Evolutionary conservation across 2,797 vertebrate genomes (phyloP), one percentile per base, ranked within the genome.

Genomic region (Sardinella longiceps): DNA sequence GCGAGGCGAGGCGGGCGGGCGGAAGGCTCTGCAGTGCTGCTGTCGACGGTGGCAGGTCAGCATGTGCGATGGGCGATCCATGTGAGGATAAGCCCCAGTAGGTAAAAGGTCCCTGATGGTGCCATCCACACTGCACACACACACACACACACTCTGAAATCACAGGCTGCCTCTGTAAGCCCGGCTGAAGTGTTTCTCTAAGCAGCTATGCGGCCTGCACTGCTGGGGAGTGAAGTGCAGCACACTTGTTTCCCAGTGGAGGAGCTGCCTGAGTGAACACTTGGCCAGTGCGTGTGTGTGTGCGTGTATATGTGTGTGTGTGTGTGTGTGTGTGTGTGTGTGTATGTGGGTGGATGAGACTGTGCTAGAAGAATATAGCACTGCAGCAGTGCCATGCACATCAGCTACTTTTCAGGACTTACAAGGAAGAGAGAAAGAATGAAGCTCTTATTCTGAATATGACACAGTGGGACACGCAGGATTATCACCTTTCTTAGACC

Each of bases 1-100:
- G 50, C 18, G 20, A 43, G 39, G 33, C 80, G 58, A 84, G 84
- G 84, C 84, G 74, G 51, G 58, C 85, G 53, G 56, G 74, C 84
- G 82, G 53, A 15, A n/a, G 23, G 11, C 23, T 30, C 51, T 20
- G 43, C 66, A 77, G 28, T 50, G n/a, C 15, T 48, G 2, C 39
- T 43, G 12, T 12, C 23, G 5, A 39, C 23, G 28, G 23, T 5
- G 33, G n/a, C n/a, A n/a, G 66, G 15, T 20, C 37, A 37, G 66
- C 30, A 39, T 74, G 66, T 74, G 66, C 33, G n/a, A n/a, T n/a
- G 20, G 15, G 30, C 37, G 66, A 74, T 33, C 15, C 66, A 39
- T 39, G 66, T 74, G 66, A 39, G 37, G 30, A 74, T 39, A 33
- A 74, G 30, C 66, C 30, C 30, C 30, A 20, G 5, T 15, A 30